Evolutionary conservation across 2,797 vertebrate species (phyloP), one percentile per base, ranked within the genome.

Genomic region (Discoglossus pictus): DNA sequence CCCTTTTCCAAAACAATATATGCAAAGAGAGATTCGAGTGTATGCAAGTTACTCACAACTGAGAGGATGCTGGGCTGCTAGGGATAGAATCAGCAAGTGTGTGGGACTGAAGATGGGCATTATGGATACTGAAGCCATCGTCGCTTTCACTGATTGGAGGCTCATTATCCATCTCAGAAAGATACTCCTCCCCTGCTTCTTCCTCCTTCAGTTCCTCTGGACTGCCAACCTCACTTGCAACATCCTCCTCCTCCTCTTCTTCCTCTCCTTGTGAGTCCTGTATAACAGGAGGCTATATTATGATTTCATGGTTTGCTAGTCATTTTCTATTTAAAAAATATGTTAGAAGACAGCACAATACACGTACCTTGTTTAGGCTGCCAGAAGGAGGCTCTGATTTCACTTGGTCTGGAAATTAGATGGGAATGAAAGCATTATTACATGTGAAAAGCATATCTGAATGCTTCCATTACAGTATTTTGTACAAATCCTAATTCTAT

Each of bases 11-110:
- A 1, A 35, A 6, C 16, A 11, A 5, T 6, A n/a, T 21, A 1
- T 5, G 8, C 27, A 35, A 42, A 15, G 2, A 46, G 2, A 7
- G 6, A 9, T 18, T 46, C 43, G 2, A 9, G 21, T 23, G 4
- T 47, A n/a, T n/a, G n/a, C n/a, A 47, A 2, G 12, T 16, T 23
- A 93, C 97, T 93, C 83, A 99, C 97, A 99, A 99, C 79, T 97
- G 96, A 0, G 97, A 99, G 39, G 97, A 99, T 59, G 96, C 93
- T 1, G 97, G 95, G 84, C 97, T 99, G 90, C 95, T 99, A 79
- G 97, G 93, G 79, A 93, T 94, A 68, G 95, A 98, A 87, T 98
- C 96, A 0, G 94, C 92, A 0, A 93, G 87, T 0, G 92, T 82
- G 79, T 96, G 93, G 4, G 96, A 94, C 84, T 95, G 95, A 52